Percentiles rank a stretch among this genome's conserved stretches.
These are phyloP conservation scores for Ciconia maguari DNA, from an alignment of 2,113 vertebrate genomes.

Conservation along the genomic window DNA sequence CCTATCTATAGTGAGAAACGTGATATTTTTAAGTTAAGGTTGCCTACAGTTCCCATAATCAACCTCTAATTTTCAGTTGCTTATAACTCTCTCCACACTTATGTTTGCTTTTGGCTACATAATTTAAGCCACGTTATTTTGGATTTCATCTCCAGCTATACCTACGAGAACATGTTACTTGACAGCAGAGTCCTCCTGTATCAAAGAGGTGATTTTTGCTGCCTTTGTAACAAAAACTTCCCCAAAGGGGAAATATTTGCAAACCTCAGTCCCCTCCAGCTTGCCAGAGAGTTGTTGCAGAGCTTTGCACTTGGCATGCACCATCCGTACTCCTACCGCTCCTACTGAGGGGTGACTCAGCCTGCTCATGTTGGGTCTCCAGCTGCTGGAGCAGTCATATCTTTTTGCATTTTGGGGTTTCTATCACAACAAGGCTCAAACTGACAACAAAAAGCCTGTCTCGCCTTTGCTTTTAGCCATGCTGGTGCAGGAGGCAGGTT, in stretches of 20 bases:
- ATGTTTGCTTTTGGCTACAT: background rate
- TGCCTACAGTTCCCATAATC: background rate
- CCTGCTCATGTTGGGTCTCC: background rate
- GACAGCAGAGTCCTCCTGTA: background rate
- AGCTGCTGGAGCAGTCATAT: background rate
- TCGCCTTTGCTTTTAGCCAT: background rate
- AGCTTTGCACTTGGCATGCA: background rate
- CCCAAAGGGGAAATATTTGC: background rate
- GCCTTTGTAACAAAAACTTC: background rate
- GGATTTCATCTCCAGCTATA: background rate
- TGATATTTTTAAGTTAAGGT: background rate
- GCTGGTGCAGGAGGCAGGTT: background rate
- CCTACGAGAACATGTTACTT: background rate
- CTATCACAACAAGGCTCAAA: background rate
- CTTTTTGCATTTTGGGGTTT: background rate
- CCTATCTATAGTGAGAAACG: background rate
- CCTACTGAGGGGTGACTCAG: background rate
- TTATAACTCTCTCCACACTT: background rate
- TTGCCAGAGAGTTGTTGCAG: background rate
- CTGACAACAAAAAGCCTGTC: background rate
- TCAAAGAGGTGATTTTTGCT: background rate
- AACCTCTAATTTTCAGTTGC: background rate
- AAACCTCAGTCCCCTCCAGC: rapidly evolving
- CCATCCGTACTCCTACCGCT: rapidly evolving
- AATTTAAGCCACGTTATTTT: background rate